phyloP scores from a whole-genome alignment of 2,113 vertebrate species.

The Microtus pennsylvanicus region DNA sequence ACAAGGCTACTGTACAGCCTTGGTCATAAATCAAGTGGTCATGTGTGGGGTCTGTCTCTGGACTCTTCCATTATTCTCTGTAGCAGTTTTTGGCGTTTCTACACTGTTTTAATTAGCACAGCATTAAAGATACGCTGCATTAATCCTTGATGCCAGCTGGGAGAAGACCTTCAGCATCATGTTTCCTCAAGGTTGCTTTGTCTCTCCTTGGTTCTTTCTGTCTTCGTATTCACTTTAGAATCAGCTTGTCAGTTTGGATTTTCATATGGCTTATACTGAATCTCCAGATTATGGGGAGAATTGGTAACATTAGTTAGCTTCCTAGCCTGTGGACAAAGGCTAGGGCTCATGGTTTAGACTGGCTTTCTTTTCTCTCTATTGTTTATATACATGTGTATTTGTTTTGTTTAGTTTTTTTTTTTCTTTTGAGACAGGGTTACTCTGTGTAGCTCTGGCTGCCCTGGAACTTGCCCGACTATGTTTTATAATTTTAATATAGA shows the following conservation, averaged over 20 bases:
- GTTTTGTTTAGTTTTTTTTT: too few species aligned
- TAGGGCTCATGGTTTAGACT: background rate
- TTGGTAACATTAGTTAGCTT: background rate
- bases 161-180: background rate
- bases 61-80: background rate
- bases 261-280: background rate
- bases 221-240: background rate
- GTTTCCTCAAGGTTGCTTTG: background rate
- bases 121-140: background rate
- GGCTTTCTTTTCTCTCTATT: background rate
- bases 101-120: background rate
- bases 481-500: background rate
- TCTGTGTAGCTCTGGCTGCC: too few species aligned
- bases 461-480: too few species aligned
- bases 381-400: background rate
- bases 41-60: background rate
- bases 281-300: background rate
- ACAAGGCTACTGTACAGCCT: background rate
- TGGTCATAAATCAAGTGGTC: slow-evolving; percentile 11
- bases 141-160: background rate
- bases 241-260: background rate
- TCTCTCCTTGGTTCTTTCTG: background rate
- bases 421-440: too few species aligned
- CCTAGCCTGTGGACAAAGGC: background rate
- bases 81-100: background rate